Percentiles rank a stretch among this genome's conserved stretches.
phyloP scores from a whole-genome alignment of 2,797 vertebrate genomes.

The Austrolebias charrua region DNA sequence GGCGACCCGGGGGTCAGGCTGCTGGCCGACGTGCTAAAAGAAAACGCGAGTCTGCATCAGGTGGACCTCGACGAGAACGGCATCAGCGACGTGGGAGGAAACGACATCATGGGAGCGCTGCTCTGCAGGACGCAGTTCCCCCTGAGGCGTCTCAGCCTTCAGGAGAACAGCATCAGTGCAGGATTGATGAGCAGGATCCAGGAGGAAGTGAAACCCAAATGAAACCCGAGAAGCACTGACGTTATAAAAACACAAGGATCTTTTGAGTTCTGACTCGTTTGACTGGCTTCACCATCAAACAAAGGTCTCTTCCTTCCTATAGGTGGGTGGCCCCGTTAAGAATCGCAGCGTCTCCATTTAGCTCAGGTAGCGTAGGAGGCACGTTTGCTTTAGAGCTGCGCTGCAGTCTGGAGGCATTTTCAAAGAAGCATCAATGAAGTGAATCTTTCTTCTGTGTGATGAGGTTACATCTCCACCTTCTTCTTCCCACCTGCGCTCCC shows the following conservation, averaged over 20 bases:
- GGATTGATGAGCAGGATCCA: conserved; percentile 76
- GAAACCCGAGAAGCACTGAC: conserved; percentile 20
- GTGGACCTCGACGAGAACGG: conserved; percentile 80
- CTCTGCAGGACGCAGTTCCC: conserved; percentile 55
- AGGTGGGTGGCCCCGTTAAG: conserved; percentile 51
- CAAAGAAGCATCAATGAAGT: conserved; percentile 55
- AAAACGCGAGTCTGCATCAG: conserved; percentile 67
- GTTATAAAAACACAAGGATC: conserved; percentile 9
- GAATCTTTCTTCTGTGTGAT: conserved; percentile 54
- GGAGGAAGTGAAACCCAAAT: conserved; percentile 62
- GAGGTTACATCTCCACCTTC: conserved; percentile 55
- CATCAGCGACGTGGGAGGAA: conserved; percentile 79
- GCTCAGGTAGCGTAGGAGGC: conserved; percentile 56
- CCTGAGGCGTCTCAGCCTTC: conserved; percentile 76
- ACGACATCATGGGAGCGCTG: conserved; percentile 75
- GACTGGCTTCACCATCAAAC: conserved; percentile 39
- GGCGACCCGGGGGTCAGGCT: conserved; percentile 79
- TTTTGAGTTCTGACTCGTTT: conserved; percentile 53
- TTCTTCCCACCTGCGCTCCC: conserved; percentile 52
- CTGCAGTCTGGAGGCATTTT: conserved; percentile 62
- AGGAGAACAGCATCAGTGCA: conserved; percentile 77
- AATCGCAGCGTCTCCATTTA: conserved; percentile 53
- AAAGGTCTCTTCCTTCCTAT: conserved; percentile 46
- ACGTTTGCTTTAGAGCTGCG: conserved; percentile 51
- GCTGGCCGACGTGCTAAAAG: conserved; percentile 73